Base-by-base conservation (phyloP, 2,888 invertebrate genomes). In the Trachelus tabidus region DNA sequence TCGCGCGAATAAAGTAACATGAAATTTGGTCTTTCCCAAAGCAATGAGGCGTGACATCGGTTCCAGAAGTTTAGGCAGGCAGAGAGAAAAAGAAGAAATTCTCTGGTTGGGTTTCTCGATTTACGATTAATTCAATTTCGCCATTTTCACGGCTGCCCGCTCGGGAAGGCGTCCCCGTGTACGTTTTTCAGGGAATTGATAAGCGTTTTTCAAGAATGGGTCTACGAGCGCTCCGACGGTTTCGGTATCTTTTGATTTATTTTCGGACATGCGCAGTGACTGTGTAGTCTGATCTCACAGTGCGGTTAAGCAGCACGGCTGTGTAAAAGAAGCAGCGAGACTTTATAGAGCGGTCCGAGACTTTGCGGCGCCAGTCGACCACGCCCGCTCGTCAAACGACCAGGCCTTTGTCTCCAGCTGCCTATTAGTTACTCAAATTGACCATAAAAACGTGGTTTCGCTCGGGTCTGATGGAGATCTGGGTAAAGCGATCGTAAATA, bases 361-460 rank as follows among this genome's bases (percentile, higher is more conserved):
- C 80, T 73, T 56, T 40, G 79, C 73, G 79, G 81, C 81, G 80
- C 81, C 81, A 69, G 77, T 71, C 77, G 69, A 81, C 85, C 87
- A 86, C 87, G 87, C 89, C 88, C 84, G 83, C 83, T 87, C 83
- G 82, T 87, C 79, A 76, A 79, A 69, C 76, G 81, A 81, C 77
- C 79, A 81, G 81, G 80, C 83, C 87, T 87, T 89, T 89, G 87
- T 88, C 87, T 88, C 85, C 81, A 79, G 77, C 80, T 80, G 82
- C 77, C 85, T 87, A 87, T 86, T 87, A 84, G 85, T 85, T 85
- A 86, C 85, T 85, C 85, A 86, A 89, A 89, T 89, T 86, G 88
- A 83, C 83, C 83, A 83, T 85, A 88, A 87, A 88, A 87, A 87
- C 81, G 80, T 80, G 82, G 79, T 79, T 84, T 81, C 80, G 73